Conservation (phyloP, 2,113 vertebrate species). For the Hoplias malabaricus region DNA sequence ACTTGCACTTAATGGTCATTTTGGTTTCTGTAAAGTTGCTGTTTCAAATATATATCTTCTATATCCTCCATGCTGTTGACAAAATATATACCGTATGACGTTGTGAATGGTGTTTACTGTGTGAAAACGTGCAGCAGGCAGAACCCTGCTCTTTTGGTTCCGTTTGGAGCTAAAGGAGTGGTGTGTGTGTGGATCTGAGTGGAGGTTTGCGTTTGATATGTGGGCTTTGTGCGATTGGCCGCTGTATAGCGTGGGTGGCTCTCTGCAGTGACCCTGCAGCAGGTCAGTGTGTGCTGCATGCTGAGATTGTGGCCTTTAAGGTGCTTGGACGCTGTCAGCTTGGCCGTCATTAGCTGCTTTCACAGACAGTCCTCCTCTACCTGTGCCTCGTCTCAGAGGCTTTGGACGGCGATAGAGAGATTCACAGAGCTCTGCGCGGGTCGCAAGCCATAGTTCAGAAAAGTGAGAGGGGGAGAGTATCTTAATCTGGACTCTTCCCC, state of each 20-base stretch:
- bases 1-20: too few relatives aligned
- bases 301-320: conserved; percentile 57
- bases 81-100: background rate
- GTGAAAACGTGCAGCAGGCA: background rate
- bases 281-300: conserved; percentile 36
- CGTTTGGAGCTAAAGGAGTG: background rate
- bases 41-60: background rate
- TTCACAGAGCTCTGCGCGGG: conserved; percentile 5
- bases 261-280: conserved; percentile 24
- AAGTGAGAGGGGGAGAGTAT: conserved; percentile 1
- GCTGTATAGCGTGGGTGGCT: conserved; percentile 19
- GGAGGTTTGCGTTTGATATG: background rate
- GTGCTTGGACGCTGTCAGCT: conserved; percentile 41
- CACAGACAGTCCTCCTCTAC: conserved; percentile 33
- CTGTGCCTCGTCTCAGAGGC: conserved; percentile 56
- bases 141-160: background rate
- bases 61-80: background rate
- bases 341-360: conserved; percentile 56
- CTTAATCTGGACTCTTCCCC: conserved; percentile 29
- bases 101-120: too few relatives aligned
- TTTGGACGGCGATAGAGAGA: conserved; percentile 43
- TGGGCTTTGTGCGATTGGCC: conserved; percentile 9
- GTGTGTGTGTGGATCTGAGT: background rate
- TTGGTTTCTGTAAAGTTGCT: too few relatives aligned
- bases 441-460: conserved; percentile 11